Evolutionary conservation across 2,797 vertebrate species (phyloP), one percentile per base, ranked within the genome.

Genomic region (Notoglanidium macrostoma): DNA sequence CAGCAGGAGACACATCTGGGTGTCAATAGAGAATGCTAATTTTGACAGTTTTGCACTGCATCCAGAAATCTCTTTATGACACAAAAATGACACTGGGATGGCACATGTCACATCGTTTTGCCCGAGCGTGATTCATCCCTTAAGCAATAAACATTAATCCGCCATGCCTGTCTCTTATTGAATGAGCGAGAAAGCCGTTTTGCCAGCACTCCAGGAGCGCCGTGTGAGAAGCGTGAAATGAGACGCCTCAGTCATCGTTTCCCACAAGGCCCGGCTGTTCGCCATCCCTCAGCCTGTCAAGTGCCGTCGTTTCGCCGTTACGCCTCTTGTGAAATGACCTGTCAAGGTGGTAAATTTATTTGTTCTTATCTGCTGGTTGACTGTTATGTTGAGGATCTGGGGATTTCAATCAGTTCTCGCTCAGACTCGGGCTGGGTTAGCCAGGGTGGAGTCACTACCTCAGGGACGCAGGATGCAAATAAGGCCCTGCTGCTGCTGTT

Each of bases 291-390:
- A 94, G 91, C 87, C 91, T 94, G 94, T 93, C 94, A 65, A 40
- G 90, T 85, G 11, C 82, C 46, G 84, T 93, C 88, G 93, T 93
- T 93, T 94, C 89, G 92, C 92, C 91, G 87, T 93, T 92, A 90
- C 91, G 90, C 92, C 90, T 94, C 87, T 88, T 74, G 90, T 92
- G 92, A 91, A 95, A 94, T 94, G 93, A 94, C 92, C 93, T 94
- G 94, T 94, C 94, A 93, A 92, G 91, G 90, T 91, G 91, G 88
- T 88, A 90, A 94, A 95, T 95, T 90, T 94, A 94, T 95, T 94
- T 94, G 92, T 91, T 94, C 93, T 95, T 93, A 95, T 95, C 93
- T 94, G 91, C 89, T 87, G 92, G 92, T 94, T 93, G 94, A 94
- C 93, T 95, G 94, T 93, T 92, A 93, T 91, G 92, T 92, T 89